Percentiles rank a stretch among this genome's conserved stretches.
Conservation (phyloP, 2,888 invertebrate genomes). For the Yponomeuta evonymella region DNA sequence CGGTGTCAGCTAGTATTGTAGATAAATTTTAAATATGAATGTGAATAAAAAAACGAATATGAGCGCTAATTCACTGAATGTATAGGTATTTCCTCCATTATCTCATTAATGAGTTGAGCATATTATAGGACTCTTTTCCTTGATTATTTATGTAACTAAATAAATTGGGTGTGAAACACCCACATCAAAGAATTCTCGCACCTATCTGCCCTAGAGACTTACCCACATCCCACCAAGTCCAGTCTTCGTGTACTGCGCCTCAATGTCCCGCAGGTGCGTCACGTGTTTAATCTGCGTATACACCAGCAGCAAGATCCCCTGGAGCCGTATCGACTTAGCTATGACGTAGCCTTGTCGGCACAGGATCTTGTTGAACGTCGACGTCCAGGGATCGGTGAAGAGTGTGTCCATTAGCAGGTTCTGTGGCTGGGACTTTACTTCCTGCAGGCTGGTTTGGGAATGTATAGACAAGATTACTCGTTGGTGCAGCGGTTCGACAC, state of each 20-base stretch:
- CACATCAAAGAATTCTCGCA: no score
- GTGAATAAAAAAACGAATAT: no score
- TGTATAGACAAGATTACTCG: no score
- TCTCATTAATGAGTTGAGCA: no score
- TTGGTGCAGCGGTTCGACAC: no score
- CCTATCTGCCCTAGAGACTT: slow-evolving; percentile 40
- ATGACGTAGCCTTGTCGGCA: slow-evolving; percentile 83
- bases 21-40: no score
- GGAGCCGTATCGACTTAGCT: slow-evolving; percentile 87
- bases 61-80: no score
- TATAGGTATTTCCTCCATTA: no score
- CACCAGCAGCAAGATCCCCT: slow-evolving; percentile 87
- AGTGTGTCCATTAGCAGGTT: slow-evolving; percentile 88
- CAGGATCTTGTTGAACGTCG: slow-evolving; percentile 81
- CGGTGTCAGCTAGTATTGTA: no score
- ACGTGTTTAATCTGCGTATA: slow-evolving; percentile 88
- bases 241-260: slow-evolving; percentile 91
- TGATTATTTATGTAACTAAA: no score
- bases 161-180: no score
- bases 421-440: slow-evolving; percentile 91
- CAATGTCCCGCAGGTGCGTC: slow-evolving; percentile 87
- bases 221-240: slow-evolving; percentile 96
- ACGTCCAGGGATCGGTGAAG: slow-evolving; percentile 91
- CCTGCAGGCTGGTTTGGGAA: slow-evolving; percentile 80
- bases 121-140: no score